Conservation (phyloP, 2,113 vertebrate genomes). For the Emydura subglobosa region DNA sequence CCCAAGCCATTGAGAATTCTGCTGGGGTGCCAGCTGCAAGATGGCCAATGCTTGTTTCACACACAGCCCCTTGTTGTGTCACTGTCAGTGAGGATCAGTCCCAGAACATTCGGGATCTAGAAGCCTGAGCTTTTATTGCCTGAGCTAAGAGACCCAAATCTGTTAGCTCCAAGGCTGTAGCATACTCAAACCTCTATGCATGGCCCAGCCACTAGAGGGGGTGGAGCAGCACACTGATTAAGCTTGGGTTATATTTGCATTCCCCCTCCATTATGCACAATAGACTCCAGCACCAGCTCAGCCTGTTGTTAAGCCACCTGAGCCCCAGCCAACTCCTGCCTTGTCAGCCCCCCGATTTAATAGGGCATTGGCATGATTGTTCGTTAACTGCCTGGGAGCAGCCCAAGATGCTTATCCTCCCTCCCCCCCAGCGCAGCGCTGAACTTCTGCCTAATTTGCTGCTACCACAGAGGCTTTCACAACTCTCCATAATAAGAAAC, state of each 20-base stretch:
- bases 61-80: neutral
- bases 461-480: neutral
- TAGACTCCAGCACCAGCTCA: neutral
- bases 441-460: neutral
- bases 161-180: neutral
- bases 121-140: neutral
- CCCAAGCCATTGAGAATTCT: neutral
- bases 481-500: neutral
- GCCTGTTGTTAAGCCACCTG: too few species aligned
- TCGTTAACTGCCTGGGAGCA: neutral
- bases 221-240: neutral
- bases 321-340: neutral
- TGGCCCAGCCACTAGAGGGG: neutral
- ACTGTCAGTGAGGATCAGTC: neutral
- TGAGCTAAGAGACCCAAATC: neutral
- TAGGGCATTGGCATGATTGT: neutral
- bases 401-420: neutral
- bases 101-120: neutral
- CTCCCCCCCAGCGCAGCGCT: neutral
- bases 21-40: neutral
- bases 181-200: neutral
- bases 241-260: neutral
- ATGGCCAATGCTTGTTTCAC: neutral
- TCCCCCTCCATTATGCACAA: neutral
- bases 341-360: neutral